These are phyloP conservation scores for Hydropsyche tenuis DNA, from an alignment of 1,140 invertebrate genomes.

Conservation along the genomic window DNA sequence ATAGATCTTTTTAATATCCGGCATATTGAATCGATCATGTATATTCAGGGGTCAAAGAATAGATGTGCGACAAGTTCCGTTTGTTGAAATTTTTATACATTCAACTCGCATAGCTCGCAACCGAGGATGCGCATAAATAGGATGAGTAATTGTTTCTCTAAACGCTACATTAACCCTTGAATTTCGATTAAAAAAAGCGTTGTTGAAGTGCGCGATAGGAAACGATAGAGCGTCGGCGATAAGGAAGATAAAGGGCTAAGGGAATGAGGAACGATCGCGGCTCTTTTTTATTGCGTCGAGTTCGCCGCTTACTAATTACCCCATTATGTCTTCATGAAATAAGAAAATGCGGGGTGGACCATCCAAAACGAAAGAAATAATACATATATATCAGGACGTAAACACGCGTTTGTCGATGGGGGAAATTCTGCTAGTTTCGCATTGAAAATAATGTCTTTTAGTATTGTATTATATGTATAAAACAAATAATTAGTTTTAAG, in stretches of 20 bases:
- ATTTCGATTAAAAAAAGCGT: slow-evolving; percentile 34
- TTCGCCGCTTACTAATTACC: slow-evolving; percentile 27
- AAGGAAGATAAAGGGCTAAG: slow-evolving; percentile 26
- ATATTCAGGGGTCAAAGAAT: no score
- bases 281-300: slow-evolving; percentile 13
- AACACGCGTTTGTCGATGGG: no score
- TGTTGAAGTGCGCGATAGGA: slow-evolving; percentile 24
- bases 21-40: no score
- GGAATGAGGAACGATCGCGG: slow-evolving; percentile 20
- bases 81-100: not conserved
- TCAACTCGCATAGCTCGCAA: slow-evolving; percentile 15
- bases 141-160: slow-evolving; percentile 33
- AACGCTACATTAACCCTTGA: slow-evolving; percentile 33
- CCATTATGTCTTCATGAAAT: slow-evolving; percentile 26
- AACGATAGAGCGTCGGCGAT: slow-evolving; percentile 23
- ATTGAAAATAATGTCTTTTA: no score
- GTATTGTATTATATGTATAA: no score
- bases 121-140: slow-evolving; percentile 18
- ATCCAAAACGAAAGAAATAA: no score
- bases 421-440: no score
- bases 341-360: slow-evolving; percentile 21
- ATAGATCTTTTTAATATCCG: no score
- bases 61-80: no score
- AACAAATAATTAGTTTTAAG: no score
- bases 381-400: no score